Evolutionary conservation across 2,888 invertebrate species (phyloP).

Genomic region (Psylliodes chrysocephalus): DNA sequence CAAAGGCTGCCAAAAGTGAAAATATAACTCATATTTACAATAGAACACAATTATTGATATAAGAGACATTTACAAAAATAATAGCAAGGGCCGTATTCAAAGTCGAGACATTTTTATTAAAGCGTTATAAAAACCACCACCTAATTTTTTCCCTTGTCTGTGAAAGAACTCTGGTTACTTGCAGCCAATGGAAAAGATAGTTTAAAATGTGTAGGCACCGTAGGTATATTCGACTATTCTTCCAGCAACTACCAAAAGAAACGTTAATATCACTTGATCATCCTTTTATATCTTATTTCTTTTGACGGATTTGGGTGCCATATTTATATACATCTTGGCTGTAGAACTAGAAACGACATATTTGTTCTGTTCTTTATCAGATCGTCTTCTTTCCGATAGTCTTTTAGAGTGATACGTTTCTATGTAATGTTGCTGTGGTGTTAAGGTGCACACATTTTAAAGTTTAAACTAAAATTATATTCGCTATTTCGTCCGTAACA

Average conservation of each 20-base stretch:
- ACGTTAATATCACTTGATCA: neutral
- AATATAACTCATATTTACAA: conserved; percentile 54
- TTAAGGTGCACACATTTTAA: conserved; percentile 47
- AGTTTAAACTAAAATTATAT: conserved; percentile 45
- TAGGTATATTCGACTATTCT: neutral
- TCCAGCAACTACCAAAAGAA: neutral
- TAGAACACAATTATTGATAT: conserved; percentile 44
- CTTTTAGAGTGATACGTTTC: neutral
- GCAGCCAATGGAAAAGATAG: conserved; percentile 64
- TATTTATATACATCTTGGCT: too few relatives aligned
- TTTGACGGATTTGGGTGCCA: too few relatives aligned
- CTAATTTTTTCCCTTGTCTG: conserved; percentile 59
- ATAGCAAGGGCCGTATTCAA: conserved; percentile 51
- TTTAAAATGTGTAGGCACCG: conserved; percentile 49
- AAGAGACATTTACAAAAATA: conserved; percentile 44
- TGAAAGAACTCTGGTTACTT: conserved; percentile 46
- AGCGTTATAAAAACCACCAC: conserved; percentile 57
- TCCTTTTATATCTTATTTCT: too few relatives aligned
- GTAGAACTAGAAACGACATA: too few relatives aligned
- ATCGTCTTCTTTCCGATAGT: too few relatives aligned
- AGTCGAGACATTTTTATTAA: conserved; percentile 46
- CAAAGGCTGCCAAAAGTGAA: conserved; percentile 58
- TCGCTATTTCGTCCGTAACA: conserved; percentile 47
- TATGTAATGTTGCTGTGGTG: conserved; percentile 31
- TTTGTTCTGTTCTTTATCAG: too few relatives aligned